These are phyloP conservation scores for Porites rus DNA, from an alignment of 92 coral and sea anemone species.

Conservation along the genomic window DNA sequence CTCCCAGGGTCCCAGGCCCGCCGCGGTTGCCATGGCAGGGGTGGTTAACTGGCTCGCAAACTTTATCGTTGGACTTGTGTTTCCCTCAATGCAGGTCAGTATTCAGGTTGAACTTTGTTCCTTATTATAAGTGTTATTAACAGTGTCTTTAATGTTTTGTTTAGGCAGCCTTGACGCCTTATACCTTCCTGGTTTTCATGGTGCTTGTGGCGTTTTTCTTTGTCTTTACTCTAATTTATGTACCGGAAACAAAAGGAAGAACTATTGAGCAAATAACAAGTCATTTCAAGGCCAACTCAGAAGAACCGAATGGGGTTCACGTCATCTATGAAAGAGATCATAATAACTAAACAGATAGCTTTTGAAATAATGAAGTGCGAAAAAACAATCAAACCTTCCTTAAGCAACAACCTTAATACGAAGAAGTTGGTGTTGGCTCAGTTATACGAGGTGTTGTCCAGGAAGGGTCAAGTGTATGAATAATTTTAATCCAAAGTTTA, in stretches of 20 bases:
- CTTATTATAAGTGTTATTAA: not conserved
- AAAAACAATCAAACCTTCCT: no score
- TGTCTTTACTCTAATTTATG: conserved; percentile 71
- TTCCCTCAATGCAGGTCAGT: conserved; percentile 91
- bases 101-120: no score
- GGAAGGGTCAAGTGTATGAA: no score
- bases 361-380: no score
- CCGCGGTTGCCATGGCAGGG: conserved; percentile 89
- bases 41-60: conserved; percentile 93
- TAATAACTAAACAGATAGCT: not conserved
- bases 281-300: conserved; percentile 49
- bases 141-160: not conserved
- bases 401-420: no score
- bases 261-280: conserved; percentile 88
- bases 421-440: no score
- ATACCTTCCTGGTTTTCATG: conserved; percentile 91
- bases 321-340: not conserved
- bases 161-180: conserved; percentile 82
- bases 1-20: conserved; percentile 96
- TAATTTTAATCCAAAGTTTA: no score
- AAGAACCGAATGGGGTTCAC: not conserved
- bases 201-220: conserved; percentile 76
- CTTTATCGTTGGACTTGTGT: conserved; percentile 87
- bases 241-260: conserved; percentile 96
- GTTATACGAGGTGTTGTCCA: no score